phyloP scores from a whole-genome alignment of 2,113 vertebrate genomes.

The Chloebia gouldiae region DNA sequence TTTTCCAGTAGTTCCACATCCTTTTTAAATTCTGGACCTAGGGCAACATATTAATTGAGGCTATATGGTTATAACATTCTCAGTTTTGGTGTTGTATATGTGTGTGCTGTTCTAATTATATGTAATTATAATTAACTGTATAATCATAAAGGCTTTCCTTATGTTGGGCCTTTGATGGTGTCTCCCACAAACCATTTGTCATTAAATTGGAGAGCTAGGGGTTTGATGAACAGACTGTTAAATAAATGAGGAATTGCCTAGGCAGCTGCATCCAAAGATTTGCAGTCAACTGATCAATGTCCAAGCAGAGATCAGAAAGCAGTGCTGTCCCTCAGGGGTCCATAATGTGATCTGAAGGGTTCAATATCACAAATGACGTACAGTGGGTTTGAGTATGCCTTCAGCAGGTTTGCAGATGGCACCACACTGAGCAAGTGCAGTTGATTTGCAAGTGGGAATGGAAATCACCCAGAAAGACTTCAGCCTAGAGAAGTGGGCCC shows the following conservation, averaged over 20 bases:
- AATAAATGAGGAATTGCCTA: not conserved
- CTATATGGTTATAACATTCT: not conserved
- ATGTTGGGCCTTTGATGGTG: not conserved
- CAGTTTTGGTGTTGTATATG: not conserved
- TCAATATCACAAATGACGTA: accelerated
- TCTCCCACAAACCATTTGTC: not conserved
- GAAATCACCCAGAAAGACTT: too few species aligned
- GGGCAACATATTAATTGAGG: not conserved
- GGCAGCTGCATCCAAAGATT: not conserved
- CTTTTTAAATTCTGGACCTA: not conserved
- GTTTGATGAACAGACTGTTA: not conserved
- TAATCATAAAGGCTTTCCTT: not conserved
- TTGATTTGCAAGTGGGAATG: not conserved
- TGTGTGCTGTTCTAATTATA: not conserved
- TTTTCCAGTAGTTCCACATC: not conserved
- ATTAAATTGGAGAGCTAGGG: not conserved
- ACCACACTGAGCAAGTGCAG: accelerated
- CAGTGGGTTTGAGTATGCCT: not conserved
- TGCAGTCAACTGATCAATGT: not conserved
- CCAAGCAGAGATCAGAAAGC: not conserved
- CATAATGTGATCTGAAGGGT: accelerated
- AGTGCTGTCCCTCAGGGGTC: not conserved
- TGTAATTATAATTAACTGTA: not conserved
- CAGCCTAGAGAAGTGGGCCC: not conserved
- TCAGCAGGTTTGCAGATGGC: not conserved